phyloP scores from a whole-genome alignment of 2,113 vertebrate genomes.

The Sinocyclocheilus anophthalmus region DNA sequence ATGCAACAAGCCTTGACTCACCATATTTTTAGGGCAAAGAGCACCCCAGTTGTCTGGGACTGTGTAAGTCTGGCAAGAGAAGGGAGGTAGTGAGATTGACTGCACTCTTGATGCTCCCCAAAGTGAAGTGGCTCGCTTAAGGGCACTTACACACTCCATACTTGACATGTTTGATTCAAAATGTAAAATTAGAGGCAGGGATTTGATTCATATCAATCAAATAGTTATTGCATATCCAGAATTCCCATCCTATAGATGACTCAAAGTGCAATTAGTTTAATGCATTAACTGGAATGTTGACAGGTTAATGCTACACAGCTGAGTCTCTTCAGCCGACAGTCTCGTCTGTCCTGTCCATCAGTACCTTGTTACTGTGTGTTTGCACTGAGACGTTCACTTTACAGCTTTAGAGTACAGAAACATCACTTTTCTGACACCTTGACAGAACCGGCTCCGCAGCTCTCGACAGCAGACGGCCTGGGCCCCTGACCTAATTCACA shows the following conservation, averaged over 20 bases:
- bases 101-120: background rate
- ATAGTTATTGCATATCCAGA: background rate
- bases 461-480: conserved; percentile 28
- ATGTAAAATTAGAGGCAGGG: background rate
- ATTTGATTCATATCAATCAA: conserved; percentile 17
- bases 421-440: conserved; percentile 33
- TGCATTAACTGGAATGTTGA: conserved; percentile 26
- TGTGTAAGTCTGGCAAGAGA: background rate
- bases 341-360: conserved; percentile 29
- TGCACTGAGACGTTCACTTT: conserved; percentile 11
- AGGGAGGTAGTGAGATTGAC: background rate
- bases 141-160: background rate
- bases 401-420: conserved; percentile 16
- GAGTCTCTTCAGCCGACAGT: conserved; percentile 8
- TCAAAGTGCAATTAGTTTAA: conserved; percentile 14
- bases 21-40: background rate
- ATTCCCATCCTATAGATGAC: background rate
- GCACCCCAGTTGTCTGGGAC: background rate
- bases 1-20: background rate
- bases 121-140: conserved; percentile 12
- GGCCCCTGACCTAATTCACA: conserved; percentile 36
- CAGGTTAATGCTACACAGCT: conserved; percentile 9
- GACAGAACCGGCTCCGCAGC: conserved; percentile 29
- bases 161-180: background rate
- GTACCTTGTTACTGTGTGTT: background rate